A percentile compares a stretch with the other conserved stretches of the same genome.
phyloP scores from a whole-genome alignment of 2,888 invertebrate species.

The Ophonus ardosiacus region DNA sequence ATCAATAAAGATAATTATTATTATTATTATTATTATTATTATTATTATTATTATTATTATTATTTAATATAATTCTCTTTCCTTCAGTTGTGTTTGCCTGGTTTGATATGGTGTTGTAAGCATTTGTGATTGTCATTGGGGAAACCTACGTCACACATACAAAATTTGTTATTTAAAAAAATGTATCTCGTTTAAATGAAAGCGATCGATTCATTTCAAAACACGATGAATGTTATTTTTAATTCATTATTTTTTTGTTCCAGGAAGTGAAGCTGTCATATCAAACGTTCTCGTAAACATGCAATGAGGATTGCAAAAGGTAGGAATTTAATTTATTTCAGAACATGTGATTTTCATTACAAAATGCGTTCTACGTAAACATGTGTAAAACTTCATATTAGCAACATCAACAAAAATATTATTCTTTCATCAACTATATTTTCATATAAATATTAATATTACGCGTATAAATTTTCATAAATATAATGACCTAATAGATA shows the following conservation, averaged over 20 bases:
- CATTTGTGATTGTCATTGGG: too few relatives aligned
- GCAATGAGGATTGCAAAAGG: neutral
- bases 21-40: too few relatives aligned
- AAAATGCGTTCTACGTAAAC: neutral
- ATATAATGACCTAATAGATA: neutral
- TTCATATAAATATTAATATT: constrained; percentile 1
- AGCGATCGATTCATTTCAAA: neutral
- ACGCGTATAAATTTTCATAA: neutral
- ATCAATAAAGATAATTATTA: too few relatives aligned
- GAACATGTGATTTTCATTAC: neutral
- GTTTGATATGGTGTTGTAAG: too few relatives aligned
- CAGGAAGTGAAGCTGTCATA: neutral
- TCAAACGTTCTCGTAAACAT: neutral
- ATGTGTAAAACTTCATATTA: neutral
- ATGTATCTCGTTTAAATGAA: neutral
- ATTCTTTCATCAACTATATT: neutral
- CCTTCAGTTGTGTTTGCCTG: too few relatives aligned
- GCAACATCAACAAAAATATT: neutral
- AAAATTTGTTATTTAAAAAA: too few relatives aligned
- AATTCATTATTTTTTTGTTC: neutral
- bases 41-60: too few relatives aligned
- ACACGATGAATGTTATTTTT: neutral
- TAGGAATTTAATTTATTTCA: neutral
- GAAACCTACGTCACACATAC: too few relatives aligned
- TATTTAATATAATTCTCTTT: too few relatives aligned